Conservation (phyloP, 2,113 vertebrate genomes). For the Cephalopholis sonnerati region DNA sequence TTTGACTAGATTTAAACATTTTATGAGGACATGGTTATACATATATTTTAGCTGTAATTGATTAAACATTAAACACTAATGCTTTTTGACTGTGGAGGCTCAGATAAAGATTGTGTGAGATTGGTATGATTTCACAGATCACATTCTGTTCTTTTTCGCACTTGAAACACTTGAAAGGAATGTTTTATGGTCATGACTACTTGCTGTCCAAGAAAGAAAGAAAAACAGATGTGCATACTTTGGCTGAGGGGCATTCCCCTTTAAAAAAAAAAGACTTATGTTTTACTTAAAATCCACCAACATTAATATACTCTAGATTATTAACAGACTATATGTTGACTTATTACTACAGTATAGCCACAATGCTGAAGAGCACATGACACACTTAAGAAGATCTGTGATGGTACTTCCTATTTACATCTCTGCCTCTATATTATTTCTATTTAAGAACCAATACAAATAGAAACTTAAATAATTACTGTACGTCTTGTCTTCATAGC, state of each 20-base stretch:
- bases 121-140: neutral
- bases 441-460: neutral
- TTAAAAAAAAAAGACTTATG: neutral
- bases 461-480: neutral
- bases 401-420: slow-evolving; percentile 3
- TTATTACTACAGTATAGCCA: neutral
- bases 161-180: neutral
- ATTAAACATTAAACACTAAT: neutral
- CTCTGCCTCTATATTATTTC: neutral
- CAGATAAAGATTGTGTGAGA: neutral
- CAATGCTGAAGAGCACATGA: neutral
- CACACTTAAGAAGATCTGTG: neutral
- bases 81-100: neutral
- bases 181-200: neutral
- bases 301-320: neutral
- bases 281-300: neutral
- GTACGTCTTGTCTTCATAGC: slow-evolving; percentile 10
- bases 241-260: neutral
- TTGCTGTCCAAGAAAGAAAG: slow-evolving; percentile 31
- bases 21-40: neutral
- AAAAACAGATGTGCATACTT: slow-evolving; percentile 58
- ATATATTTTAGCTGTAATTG: neutral
- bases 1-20: neutral
- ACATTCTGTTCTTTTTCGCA: neutral
- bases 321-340: neutral